phyloP scores from a whole-genome alignment of 2,797 vertebrate genomes.

The Orestias chungarensis region DNA sequence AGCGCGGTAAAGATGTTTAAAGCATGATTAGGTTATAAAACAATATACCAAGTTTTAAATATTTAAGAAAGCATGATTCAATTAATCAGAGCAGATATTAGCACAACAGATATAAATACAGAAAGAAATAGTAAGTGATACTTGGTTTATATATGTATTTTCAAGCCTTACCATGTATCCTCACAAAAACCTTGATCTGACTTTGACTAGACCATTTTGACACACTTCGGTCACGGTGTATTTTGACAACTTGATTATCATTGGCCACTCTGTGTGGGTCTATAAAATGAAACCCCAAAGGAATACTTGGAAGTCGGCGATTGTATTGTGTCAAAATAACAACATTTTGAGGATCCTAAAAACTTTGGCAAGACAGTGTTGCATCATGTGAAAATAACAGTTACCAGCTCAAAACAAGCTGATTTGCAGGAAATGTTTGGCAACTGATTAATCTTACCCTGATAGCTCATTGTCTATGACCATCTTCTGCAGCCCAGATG shows the following conservation, averaged over 20 bases:
- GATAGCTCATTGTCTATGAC: conserved; percentile 95
- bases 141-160: neutral
- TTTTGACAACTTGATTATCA: neutral
- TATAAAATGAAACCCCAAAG: neutral
- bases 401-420: neutral
- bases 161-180: neutral
- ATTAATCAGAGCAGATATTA: too few species aligned
- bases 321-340: neutral
- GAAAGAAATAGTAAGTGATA: too few species aligned
- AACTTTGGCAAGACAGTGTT: neutral
- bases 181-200: neutral
- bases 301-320: neutral
- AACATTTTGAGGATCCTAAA: neutral
- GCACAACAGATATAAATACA: too few species aligned
- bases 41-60: too few species aligned
- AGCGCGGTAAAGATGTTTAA: neutral
- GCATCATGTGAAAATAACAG: neutral
- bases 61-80: too few species aligned
- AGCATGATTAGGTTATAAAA: neutral
- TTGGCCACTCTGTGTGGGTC: neutral
- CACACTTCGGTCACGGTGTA: neutral
- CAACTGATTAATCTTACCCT: conserved; percentile 80
- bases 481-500: conserved; percentile 95
- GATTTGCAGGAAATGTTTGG: too few species aligned
- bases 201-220: neutral